A percentile compares a stretch with the other conserved stretches of the same genome.
Conservation (phyloP, 1,140 invertebrate genomes). For the Homalodisca vitripennis region DNA sequence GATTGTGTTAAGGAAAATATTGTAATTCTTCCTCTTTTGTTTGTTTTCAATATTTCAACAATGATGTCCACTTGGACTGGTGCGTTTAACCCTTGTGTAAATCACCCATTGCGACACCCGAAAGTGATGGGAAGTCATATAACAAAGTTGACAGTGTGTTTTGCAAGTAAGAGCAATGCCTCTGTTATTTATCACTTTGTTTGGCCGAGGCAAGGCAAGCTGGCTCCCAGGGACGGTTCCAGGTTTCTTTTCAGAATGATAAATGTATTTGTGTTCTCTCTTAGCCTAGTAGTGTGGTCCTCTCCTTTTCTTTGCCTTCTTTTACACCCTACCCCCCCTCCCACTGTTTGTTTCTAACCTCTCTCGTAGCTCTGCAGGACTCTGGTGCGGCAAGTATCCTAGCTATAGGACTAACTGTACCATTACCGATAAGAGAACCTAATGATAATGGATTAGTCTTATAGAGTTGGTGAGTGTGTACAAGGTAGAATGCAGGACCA, state of each 20-base stretch:
- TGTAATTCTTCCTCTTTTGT: too few relatives aligned
- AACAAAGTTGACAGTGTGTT: not conserved
- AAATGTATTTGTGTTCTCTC: constrained; percentile 29
- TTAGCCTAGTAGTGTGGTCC: not conserved
- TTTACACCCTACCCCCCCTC: constrained; percentile 8
- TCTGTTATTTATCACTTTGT: constrained; percentile 14
- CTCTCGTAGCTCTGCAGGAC: constrained; percentile 4
- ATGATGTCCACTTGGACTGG: too few relatives aligned
- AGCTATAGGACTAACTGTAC: constrained; percentile 27
- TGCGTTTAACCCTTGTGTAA: too few relatives aligned
- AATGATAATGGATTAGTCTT: not conserved
- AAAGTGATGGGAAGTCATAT: too few relatives aligned
- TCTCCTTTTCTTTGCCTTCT: not conserved
- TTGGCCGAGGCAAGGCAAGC: not conserved
- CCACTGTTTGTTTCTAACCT: constrained; percentile 24
- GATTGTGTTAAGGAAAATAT: too few relatives aligned
- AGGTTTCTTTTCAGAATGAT: constrained; percentile 27
- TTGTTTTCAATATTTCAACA: too few relatives aligned
- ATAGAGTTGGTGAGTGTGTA: not conserved
- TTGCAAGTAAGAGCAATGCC: constrained; percentile 8
- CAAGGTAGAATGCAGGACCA: not conserved
- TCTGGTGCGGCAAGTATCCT: constrained; percentile 16
- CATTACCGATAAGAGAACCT: not conserved
- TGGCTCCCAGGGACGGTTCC: constrained; percentile 6
- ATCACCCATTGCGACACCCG: too few relatives aligned